Base-by-base conservation (phyloP, 2,113 vertebrate species). In the Callipepla squamata region DNA sequence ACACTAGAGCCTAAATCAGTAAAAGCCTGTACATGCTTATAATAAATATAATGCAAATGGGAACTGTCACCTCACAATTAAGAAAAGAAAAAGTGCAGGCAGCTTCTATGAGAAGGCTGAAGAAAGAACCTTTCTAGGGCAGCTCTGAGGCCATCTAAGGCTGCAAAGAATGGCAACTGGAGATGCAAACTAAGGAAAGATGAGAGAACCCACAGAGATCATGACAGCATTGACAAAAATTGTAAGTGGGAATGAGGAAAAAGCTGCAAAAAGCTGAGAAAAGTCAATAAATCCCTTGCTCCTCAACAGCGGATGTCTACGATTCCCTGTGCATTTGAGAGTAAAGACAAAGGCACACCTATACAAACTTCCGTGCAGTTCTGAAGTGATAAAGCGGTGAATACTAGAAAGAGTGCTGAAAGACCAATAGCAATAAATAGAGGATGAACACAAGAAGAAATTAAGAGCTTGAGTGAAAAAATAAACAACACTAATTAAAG, bases 401-500 rank as follows among this genome's bases (percentile, higher is more conserved):
- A n/a, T 38, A 72, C 26, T 58, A 30, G 47, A 85, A 69, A 72
- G 59, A 80, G 38, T 34, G 42, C 16, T 88, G 76, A 50, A 76
- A 73, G 55, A 69, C 21, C 69, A 80, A 87, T 0, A 66, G 45
- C 22, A 65, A 92, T 57, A 85, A 90, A 88, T 20, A 44, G 11
- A 15, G 4, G 21, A 87, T 40, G 11, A 91, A 80, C 53, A 80
- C 62, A 87, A 42, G 47, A 72, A 69, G 38, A 69, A 95, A 77
- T 32, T 19, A 55, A 84, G 72, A 93, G 19, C 53, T 50, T 68
- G 69, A 92, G 36, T 32, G 18, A 15, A 59, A 32, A 45, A 58
- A 45, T 44, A 57, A 19, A 59, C 30, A n/a, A 40, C 11, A 18
- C 85, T 93, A 91, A 85, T 94, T 94, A 95, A 80, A 40, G 88